Base-by-base conservation (phyloP, 2,888 invertebrate genomes). In the Acrobasis suavella region DNA sequence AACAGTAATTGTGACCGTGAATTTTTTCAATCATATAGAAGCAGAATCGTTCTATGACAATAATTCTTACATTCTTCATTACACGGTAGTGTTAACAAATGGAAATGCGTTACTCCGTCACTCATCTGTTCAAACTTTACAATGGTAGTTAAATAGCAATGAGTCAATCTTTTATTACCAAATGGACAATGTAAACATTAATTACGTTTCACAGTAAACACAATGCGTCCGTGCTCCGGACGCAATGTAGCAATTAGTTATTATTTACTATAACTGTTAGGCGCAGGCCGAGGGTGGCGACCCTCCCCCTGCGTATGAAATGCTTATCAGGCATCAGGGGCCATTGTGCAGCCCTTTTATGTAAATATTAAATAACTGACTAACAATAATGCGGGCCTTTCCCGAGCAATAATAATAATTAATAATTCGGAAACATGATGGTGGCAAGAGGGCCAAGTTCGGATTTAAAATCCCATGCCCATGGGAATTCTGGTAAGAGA, bases 361-460 rank as follows among this genome's bases (percentile, higher is more conserved):
- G 69, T 69, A 70, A 69, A 32, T 32, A 32, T 32, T 0, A 32
- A 32, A 71, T 67, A 67, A 68, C 64, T 67, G 67, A 68, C 64
- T 65, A 67, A 69, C 65, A 69, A 72, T 72, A 69, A 70, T 65
- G 69, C 58, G 63, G 62, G 56, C 59, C 32, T 42, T 42, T 42
- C 15, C 46, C 46, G 3, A 46, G n/a, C 16, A 50, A 62, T 55
- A 62, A 62, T 62, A 62, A 62, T 55, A 12, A 7, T 14, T 7
- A 32, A 32, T 32, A 32, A 32, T 32, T 3, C 46, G n/a, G 10
- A 12, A 46, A 14, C 46, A n/a, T 46, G 10, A 46, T 14, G 14
- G 46, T 14, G n/a, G 10, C 1, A 46, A 14, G 46, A 14, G 14
- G n/a, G n/a, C 46, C 46, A 46, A 46, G 46, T 46, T 32, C 32